Evolutionary conservation across 2,888 invertebrate genomes (phyloP).

Genomic region (Phaedon cochleariae): DNA sequence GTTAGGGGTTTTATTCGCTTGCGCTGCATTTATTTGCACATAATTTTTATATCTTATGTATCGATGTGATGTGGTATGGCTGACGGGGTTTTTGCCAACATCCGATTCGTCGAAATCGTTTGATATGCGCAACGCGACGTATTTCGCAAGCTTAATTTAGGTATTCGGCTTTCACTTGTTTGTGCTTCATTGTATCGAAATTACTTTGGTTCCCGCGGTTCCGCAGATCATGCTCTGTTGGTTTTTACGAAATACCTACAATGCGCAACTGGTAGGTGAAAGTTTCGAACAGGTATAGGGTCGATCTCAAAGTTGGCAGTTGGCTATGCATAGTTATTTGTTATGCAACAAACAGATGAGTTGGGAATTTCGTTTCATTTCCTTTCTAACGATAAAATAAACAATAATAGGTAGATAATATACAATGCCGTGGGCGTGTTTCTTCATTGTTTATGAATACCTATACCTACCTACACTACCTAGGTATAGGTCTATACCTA

Average conservation of each 20-base stretch:
- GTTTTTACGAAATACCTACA: conserved; percentile 3
- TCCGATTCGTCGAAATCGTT: conserved; percentile 36
- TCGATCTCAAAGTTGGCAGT: background rate
- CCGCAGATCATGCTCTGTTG: conserved; percentile 27
- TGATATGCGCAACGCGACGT: conserved; percentile 37
- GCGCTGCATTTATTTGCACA: conserved; percentile 46
- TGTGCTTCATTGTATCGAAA: conserved; percentile 17
- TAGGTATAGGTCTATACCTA: too few relatives aligned
- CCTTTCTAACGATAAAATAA: background rate
- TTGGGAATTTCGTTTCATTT: background rate
- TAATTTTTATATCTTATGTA: conserved; percentile 41
- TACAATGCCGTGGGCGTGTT: background rate
- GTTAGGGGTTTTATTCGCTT: conserved; percentile 49
- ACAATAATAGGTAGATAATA: too few relatives aligned
- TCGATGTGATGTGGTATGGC: conserved; percentile 42
- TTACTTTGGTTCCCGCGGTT: too few relatives aligned
- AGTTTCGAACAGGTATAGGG: background rate
- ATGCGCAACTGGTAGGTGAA: background rate
- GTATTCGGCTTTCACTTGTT: conserved; percentile 23
- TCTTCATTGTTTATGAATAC: too few relatives aligned
- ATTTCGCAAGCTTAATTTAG: conserved; percentile 29
- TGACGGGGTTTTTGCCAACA: conserved; percentile 36
- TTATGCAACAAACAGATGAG: background rate
- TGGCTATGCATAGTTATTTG: background rate
- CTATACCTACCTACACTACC: too few relatives aligned